Conservation (phyloP, 2,888 invertebrate genomes). For the Diarsia dahlii region DNA sequence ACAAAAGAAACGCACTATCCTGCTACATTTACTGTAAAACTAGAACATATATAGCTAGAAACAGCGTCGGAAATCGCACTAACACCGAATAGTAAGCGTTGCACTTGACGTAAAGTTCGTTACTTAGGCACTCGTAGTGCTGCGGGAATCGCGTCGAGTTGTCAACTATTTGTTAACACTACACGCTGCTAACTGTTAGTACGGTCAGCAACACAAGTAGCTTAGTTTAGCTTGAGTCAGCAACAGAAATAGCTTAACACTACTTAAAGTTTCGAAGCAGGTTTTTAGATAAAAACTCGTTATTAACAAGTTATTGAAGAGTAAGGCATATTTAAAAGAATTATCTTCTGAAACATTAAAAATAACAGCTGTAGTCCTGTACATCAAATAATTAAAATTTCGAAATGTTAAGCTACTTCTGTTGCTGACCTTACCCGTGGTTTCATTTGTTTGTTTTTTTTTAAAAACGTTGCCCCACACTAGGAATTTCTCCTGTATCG, state of each 20-base stretch:
- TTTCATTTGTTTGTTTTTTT: no score
- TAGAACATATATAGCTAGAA: slow-evolving; percentile 21
- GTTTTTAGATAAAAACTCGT: no score
- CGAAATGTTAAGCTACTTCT: no score
- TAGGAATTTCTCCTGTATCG: no score
- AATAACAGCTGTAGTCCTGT: no score
- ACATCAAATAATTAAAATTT: no score
- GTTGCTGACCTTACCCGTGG: slow-evolving; percentile 5
- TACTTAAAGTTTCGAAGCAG: no score
- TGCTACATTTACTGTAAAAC: slow-evolving; percentile 5
- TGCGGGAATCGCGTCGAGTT: slow-evolving; percentile 39
- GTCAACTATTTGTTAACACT: slow-evolving; percentile 64
- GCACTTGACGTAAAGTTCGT: slow-evolving; percentile 61
- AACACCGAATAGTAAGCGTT: slow-evolving; percentile 34
- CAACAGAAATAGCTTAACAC: no score
- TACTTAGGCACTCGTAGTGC: slow-evolving; percentile 56
- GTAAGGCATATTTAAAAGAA: no score
- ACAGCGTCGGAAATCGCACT: slow-evolving; percentile 20
- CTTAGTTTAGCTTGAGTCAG: not conserved
- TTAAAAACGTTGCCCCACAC: no score
- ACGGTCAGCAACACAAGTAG: slow-evolving; percentile 7
- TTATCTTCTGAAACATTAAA: no score
- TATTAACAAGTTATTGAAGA: no score
- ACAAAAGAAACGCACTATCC: not conserved
- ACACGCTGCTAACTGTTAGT: slow-evolving; percentile 9